Percentiles rank a stretch among this genome's conserved stretches.
These are phyloP conservation scores for Pseudonaja textilis DNA, from an alignment of 2,113 vertebrate genomes.

Conservation along the genomic window DNA sequence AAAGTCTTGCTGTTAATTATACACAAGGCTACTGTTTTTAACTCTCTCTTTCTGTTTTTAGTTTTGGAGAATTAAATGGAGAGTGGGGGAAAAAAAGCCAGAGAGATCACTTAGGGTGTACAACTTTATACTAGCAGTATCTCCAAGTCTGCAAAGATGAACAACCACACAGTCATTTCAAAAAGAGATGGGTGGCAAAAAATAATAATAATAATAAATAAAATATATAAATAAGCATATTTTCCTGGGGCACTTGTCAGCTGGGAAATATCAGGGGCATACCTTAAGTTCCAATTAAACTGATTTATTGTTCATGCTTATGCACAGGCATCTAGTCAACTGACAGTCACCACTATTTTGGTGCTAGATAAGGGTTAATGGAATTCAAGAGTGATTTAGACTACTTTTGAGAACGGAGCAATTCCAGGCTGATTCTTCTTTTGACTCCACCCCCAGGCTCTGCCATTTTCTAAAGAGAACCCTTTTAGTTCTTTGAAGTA, in stretches of 20 bases:
- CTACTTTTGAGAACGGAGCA: not conserved
- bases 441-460: not conserved
- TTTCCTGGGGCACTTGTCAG: not conserved
- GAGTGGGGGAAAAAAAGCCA: not conserved
- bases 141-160: not conserved
- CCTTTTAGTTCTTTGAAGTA: not conserved
- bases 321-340: not conserved
- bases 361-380: not conserved
- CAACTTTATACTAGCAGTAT: not conserved
- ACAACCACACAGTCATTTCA: not conserved
- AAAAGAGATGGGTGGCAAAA: not conserved
- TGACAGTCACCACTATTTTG: not conserved
- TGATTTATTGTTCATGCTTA: not conserved
- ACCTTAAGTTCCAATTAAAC: not conserved
- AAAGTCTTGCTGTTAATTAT: conserved; percentile 8
- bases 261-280: not conserved
- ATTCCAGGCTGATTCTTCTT: not conserved
- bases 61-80: not conserved
- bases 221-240: not conserved
- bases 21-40: not conserved
- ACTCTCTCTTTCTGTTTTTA: not conserved
- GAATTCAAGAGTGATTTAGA: not conserved
- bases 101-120: not conserved
- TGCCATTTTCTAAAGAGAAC: not conserved
- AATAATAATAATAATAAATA: not conserved